Evolutionary conservation across 2,797 vertebrate genomes (phyloP), one percentile per base, ranked within the genome.

Genomic region (Arctocebus calabarensis): DNA sequence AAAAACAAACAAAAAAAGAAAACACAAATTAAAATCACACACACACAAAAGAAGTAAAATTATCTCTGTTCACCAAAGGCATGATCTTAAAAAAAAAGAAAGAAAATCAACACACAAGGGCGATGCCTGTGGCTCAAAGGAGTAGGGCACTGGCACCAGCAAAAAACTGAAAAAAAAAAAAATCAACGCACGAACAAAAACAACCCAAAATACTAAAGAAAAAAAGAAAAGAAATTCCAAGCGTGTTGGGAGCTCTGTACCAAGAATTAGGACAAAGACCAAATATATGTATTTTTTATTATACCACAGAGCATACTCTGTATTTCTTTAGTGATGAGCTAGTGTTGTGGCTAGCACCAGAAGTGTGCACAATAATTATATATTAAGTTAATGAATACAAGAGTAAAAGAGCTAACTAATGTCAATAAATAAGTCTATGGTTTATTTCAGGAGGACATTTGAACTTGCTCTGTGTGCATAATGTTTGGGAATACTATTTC

Each of bases 371-470:
- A 57, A 66, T 88, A 64, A 40, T 91, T 88, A 34, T 23, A 48
- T 78, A 66, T 88, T 94, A 73, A 88, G n/a, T 48, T 64, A 78
- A 64, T 73, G 64, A 88, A 23, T 4, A 19, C 22, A 48, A 32
- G 52, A 82, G 40, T 34, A 34, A 87, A 87, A 82, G 70, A 82
- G 19, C 40, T 75, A 32, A 23, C 70, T 82, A 13, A 61, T 87
- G 14, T 20, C 61, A 82, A 22, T 82, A 82, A 82, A 52, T 61
- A 81, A 61, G 59, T 4, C 61, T 45, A 43, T 40, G 43, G 17
- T 92, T 82, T 75, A 77, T 64, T 90, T 75, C 29, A 37, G 83
- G 45, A 83, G 61, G 75, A 92, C 81, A 90, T 27, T 57, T 70
- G 34, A 64, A 25, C 27, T 61, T 34, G 32, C 61, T 61, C 55